These are phyloP conservation scores for Drosophila neotestacea DNA, from an alignment of 2,888 invertebrate genomes.

Conservation along the genomic window DNA sequence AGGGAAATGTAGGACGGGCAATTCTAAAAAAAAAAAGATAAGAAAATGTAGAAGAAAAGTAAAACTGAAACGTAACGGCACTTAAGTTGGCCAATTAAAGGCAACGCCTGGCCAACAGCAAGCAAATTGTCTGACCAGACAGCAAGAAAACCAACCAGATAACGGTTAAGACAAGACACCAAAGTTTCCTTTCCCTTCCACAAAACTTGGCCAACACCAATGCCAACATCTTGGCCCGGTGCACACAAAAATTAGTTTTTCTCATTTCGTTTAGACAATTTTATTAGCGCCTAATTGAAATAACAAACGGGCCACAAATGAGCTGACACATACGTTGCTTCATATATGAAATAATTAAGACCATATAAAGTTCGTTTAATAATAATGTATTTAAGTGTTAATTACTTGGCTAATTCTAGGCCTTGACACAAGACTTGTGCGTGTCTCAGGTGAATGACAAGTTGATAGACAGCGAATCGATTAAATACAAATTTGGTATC, in stretches of 20 bases:
- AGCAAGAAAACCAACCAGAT: constrained; percentile 4
- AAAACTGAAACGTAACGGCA: constrained; percentile 74
- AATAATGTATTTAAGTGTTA: constrained; percentile 70
- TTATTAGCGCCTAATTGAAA: constrained; percentile 81
- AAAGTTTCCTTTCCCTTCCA: neutral
- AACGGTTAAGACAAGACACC: constrained; percentile 6
- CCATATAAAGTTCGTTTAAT: constrained; percentile 45
- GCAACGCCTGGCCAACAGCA: constrained; percentile 40
- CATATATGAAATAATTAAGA: constrained; percentile 48
- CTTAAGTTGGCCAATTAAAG: constrained; percentile 81
- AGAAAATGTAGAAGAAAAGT: constrained; percentile 59
- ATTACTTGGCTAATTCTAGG: constrained; percentile 38
- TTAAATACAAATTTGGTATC: constrained; percentile 27
- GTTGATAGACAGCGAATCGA: constrained; percentile 25
- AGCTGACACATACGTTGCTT: constrained; percentile 41
- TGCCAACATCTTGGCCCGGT: constrained; percentile 25
- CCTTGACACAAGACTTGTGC: constrained; percentile 3
- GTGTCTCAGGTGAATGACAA: constrained; percentile 29
- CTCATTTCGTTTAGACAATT: constrained; percentile 63
- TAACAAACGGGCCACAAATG: constrained; percentile 62
- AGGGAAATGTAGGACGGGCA: constrained; percentile 57
- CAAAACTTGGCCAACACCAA: too few species aligned
- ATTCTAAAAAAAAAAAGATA: constrained; percentile 22
- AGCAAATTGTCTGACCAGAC: constrained; percentile 34
- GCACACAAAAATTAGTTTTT: constrained; percentile 65